These are phyloP conservation scores for Drosophila ezoana DNA, from an alignment of 2,888 invertebrate species.

Conservation along the genomic window DNA sequence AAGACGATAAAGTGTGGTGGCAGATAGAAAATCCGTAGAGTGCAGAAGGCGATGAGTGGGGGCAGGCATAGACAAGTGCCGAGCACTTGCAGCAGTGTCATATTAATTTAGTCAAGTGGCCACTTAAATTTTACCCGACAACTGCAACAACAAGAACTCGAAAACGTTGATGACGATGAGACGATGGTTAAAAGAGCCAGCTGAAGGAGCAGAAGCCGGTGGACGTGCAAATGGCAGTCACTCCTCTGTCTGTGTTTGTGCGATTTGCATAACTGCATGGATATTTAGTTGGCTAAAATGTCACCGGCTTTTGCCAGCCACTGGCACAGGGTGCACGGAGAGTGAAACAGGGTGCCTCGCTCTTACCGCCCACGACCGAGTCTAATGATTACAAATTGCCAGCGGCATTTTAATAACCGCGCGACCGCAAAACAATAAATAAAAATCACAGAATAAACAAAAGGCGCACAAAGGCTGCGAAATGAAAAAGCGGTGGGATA, in stretches of 20 bases:
- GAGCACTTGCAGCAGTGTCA: slow-evolving; percentile 73
- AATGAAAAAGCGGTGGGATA: slow-evolving; percentile 50
- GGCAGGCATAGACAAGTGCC: slow-evolving; percentile 56
- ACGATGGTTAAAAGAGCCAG: slow-evolving; percentile 14
- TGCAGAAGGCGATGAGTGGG: background rate
- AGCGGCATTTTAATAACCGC: slow-evolving; percentile 76
- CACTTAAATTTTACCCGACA: slow-evolving; percentile 74
- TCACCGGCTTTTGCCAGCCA: slow-evolving; percentile 57
- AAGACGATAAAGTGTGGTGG: slow-evolving; percentile 36
- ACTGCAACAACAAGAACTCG: slow-evolving; percentile 33
- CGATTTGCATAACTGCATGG: slow-evolving; percentile 73
- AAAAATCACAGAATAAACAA: slow-evolving; percentile 70
- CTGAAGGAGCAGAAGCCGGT: slow-evolving; percentile 23
- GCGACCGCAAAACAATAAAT: slow-evolving; percentile 74
- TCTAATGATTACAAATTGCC: slow-evolving; percentile 79
- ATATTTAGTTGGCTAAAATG: slow-evolving; percentile 64
- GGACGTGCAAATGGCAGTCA: slow-evolving; percentile 67
- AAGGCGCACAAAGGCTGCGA: slow-evolving; percentile 40
- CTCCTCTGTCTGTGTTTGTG: slow-evolving; percentile 26
- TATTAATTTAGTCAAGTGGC: slow-evolving; percentile 80
- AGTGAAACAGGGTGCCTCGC: background rate
- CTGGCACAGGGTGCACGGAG: background rate
- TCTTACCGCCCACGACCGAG: slow-evolving; percentile 6
- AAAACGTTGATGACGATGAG: slow-evolving; percentile 29
- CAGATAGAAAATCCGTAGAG: slow-evolving; percentile 1